A percentile compares a stretch with the other conserved stretches of the same genome.
These are phyloP conservation scores for Nestor notabilis DNA, from an alignment of 2,113 vertebrate species.

Conservation along the genomic window DNA sequence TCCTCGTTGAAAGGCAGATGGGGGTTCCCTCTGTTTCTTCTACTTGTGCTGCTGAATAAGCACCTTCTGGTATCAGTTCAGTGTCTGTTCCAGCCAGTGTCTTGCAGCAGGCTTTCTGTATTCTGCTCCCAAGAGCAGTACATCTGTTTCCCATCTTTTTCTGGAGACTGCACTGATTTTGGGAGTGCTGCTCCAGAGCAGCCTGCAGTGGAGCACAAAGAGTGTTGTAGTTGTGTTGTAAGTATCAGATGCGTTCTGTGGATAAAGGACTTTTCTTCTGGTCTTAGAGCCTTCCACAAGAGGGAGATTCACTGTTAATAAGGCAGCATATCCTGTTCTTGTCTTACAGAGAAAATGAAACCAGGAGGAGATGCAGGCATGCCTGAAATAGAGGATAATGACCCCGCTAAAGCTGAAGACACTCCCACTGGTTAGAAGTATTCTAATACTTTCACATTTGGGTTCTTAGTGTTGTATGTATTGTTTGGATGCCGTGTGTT, in stretches of 20 bases:
- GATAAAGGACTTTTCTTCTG: neutral
- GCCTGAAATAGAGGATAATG: constrained; percentile 97
- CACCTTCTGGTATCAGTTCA: neutral
- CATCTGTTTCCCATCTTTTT: neutral
- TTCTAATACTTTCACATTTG: neutral
- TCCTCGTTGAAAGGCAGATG: neutral
- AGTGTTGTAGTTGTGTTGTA: neutral
- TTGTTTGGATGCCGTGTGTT: neutral
- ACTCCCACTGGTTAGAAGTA: constrained; percentile 83
- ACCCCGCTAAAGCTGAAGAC: constrained; percentile 87
- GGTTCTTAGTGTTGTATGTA: neutral
- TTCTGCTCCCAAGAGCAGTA: neutral
- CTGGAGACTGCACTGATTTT: neutral
- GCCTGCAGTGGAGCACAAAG: neutral
- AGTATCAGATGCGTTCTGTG: neutral
- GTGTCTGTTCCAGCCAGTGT: neutral
- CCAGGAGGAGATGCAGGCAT: constrained; percentile 93
- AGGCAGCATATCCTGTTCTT: constrained; percentile 13
- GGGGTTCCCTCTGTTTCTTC: neutral
- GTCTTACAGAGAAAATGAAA: constrained; percentile 84
- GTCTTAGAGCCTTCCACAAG: neutral
- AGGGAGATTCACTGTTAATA: neutral
- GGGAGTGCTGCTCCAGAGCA: neutral
- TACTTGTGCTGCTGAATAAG: neutral
- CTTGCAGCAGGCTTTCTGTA: neutral